These are phyloP conservation scores for Lagenorhynchus albirostris DNA, from an alignment of 2,113 vertebrate species.

Conservation along the genomic window DNA sequence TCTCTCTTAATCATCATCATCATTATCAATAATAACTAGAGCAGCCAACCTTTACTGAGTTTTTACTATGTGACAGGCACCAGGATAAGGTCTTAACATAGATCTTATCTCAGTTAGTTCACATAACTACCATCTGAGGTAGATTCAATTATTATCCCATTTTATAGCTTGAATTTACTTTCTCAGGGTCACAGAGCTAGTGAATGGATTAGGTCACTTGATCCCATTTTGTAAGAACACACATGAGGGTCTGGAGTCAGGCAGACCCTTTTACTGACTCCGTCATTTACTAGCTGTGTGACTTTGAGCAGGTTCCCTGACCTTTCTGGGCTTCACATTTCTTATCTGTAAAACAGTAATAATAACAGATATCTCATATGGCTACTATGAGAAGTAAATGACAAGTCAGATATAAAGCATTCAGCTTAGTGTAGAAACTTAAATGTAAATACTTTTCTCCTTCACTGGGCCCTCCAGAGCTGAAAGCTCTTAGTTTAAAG, in stretches of 20 bases:
- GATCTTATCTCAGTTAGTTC: neutral
- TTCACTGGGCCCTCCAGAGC: neutral
- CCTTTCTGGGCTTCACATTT: neutral
- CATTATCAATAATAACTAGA: neutral
- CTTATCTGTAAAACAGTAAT: neutral
- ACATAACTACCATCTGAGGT: neutral
- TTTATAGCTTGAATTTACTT: neutral
- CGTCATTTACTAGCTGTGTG: neutral
- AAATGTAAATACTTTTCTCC: constrained; percentile 20
- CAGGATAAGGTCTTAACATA: neutral
- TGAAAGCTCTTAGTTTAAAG: neutral
- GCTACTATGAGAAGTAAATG: neutral
- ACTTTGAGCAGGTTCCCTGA: neutral
- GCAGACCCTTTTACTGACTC: neutral
- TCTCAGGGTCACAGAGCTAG: neutral
- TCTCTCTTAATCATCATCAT: neutral
- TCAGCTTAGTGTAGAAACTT: neutral
- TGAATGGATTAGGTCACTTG: neutral
- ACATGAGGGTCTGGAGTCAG: neutral
- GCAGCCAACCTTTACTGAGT: neutral
- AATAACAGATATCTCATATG: neutral
- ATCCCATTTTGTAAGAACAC: neutral
- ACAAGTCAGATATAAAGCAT: neutral
- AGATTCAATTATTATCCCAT: neutral
- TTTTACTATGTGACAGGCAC: neutral